These are phyloP conservation scores for Coryphaenoides rupestris DNA, from an alignment of 2,113 vertebrate species.

Conservation along the genomic window DNA sequence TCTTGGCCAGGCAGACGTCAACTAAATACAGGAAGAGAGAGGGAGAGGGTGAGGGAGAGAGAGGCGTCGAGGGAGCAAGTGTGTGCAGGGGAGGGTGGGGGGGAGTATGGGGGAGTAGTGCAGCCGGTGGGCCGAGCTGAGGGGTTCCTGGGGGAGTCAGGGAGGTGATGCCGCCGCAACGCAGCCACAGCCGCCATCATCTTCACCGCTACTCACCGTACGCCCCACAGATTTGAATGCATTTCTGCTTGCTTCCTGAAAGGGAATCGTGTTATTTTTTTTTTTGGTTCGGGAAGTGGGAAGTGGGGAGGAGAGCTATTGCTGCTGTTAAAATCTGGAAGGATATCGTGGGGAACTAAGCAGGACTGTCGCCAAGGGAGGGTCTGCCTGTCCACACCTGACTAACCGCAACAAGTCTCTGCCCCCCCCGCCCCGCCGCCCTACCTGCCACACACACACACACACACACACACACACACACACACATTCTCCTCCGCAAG, in stretches of 20 bases:
- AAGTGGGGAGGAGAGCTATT: constrained; percentile 19
- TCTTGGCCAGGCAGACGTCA: constrained; percentile 53
- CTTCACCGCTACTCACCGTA: constrained; percentile 23
- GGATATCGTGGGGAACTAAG: constrained; percentile 43
- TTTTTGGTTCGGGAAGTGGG: constrained; percentile 35
- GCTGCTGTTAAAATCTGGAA: constrained; percentile 44
- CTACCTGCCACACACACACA: constrained; percentile 14
- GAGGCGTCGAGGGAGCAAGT: constrained; percentile 29
- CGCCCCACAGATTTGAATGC: constrained; percentile 21
- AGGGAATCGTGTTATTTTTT: constrained; percentile 48
- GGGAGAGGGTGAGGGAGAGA: constrained; percentile 56
- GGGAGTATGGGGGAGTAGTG: constrained; percentile 34
- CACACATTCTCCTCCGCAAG: constrained; percentile 3
- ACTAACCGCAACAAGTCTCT: constrained; percentile 34
- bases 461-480: constrained; percentile 2
- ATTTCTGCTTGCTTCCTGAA: not conserved
- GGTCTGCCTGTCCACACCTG: constrained; percentile 37
- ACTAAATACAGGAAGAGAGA: constrained; percentile 61
- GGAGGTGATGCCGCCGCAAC: constrained; percentile 42
- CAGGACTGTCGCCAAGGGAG: constrained; percentile 16
- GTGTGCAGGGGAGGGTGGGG: constrained; percentile 11
- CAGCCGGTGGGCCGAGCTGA: constrained; percentile 26
- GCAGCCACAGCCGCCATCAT: constrained; percentile 50
- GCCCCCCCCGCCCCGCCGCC: no score
- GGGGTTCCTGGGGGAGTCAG: constrained; percentile 43